Evolutionary conservation across 2,888 invertebrate genomes (phyloP), one percentile per base, ranked within the genome.

Genomic region (Oligia fasciuncula): DNA sequence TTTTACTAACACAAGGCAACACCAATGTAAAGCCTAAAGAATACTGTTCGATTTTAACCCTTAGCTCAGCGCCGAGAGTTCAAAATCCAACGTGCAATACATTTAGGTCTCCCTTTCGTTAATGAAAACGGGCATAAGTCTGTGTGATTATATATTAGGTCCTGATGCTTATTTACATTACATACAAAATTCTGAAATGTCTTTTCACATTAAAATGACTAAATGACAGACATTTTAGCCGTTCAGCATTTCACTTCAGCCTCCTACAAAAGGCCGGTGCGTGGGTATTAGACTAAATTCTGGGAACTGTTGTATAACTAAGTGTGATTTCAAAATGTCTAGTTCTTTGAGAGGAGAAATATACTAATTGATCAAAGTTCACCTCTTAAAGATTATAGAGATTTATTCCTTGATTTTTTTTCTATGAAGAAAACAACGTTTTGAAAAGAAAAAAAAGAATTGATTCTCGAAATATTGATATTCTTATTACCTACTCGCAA

Each of bases 381-480:
- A 69, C 0, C 35, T 68, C n/a, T 43, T 76, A 76, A 82, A 66
- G 19, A 76, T 67, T 63, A 60, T 35, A 69, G 74, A 69, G 29
- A 43, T 69, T 62, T 60, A 43, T 72, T 51, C 67, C 35, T 43
- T 43, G 51, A 70, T 71, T 51, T 82, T 65, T 69, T 77, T 74
- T 17, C 69, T 76, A 14, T 73, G 57, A n/a, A 60, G 19, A 75
- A 65, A 40, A 40, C 11, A 68, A 69, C 23, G 29, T 77, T 66
- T 76, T 60, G 35, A 74, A 65, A 77, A 66, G 40, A 85, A 66
- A 69, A 70, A 66, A 67, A 35, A 9, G 13, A 76, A 73, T 76
- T 60, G 65, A 63, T 76, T 63, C 51, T 35, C 9, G 23, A 75
- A 83, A 79, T 84, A 79, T 86, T 86, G n/a, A 73, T 51, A 46